phyloP scores from a whole-genome alignment of 2,888 invertebrate species.

The Luperina nickerlii region DNA sequence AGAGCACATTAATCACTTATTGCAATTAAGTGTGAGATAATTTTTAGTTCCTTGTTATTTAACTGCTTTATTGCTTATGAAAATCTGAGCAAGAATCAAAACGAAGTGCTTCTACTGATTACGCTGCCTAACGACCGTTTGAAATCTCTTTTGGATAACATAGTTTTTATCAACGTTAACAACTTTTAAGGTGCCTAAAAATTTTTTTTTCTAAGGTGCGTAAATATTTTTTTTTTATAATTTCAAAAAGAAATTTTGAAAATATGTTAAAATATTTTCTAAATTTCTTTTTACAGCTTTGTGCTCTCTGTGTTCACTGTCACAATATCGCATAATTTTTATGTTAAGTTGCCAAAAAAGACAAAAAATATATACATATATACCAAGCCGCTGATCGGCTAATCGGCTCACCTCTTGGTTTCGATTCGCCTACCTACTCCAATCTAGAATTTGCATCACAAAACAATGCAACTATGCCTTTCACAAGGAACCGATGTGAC shows the following conservation, averaged over 20 bases:
- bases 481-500: slow-evolving; percentile 58
- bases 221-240: not conserved
- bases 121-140: not conserved
- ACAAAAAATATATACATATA: not conserved
- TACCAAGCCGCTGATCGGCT: not conserved
- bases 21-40: slow-evolving; percentile 58
- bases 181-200: not conserved
- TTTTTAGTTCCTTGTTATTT: slow-evolving; percentile 49
- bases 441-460: slow-evolving; percentile 53
- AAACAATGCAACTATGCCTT: slow-evolving; percentile 55
- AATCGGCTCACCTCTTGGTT: slow-evolving; percentile 25
- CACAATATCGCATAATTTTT: not conserved
- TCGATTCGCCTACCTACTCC: slow-evolving; percentile 21
- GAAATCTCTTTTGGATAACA: not conserved
- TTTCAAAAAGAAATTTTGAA: too few species aligned
- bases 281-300: too few species aligned
- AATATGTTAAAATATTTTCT: not conserved
- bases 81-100: slow-evolving; percentile 1
- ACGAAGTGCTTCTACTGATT: not conserved
- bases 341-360: not conserved
- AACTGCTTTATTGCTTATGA: slow-evolving; percentile 17
- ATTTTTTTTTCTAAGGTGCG: too few species aligned
- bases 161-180: not conserved
- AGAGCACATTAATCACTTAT: slow-evolving; percentile 51
- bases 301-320: not conserved